Base-by-base conservation (phyloP, 2,797 vertebrate genomes). In the Tinamus major region DNA sequence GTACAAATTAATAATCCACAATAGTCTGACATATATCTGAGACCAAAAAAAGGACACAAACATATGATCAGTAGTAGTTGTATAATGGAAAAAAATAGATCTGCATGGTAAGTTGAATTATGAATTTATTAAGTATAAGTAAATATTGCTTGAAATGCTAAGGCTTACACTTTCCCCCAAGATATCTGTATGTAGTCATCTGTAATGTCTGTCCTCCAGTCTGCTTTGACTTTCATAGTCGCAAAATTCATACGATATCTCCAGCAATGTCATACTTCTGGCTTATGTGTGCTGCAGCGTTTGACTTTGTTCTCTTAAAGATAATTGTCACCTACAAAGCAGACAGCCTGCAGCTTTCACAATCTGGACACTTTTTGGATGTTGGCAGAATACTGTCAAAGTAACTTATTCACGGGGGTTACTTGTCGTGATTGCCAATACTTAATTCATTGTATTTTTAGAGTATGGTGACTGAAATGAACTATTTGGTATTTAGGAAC, bases 251-350 rank as follows among this genome's bases (percentile, higher is more conserved):
- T 35, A 42, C 19, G 23, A 0, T 68, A 51, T 86, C 80, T 69
- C 53, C 74, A 92, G 71, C 77, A 89, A 39, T 51, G 64, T 84
- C 87, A 68, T 49, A 81, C 79, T 58, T 62, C 74, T 93, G 89
- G 64, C 61, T 67, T 79, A 59, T 83, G 49, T 51, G 80, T 67
- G 75, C 56, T 91, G 64, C 78, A 87, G 64, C 33, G 44, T 74
- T 92, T 87, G 55, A 88, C 92, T 93, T 92, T 89, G 69, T 74
- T 95, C 90, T 87, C 72, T 41, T 92, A 67, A 90, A 82, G 88
- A 70, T 62, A 89, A 51, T 75, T 92, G 81, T 82, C 84, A 80
- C 62, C 76, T 71, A 59, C 64, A 92, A 85, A 92, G 81, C 84
- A 92, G 92, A 39, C 86, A 90, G 65, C 84, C 79, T 12, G 33